A percentile compares a stretch with the other conserved stretches of the same genome.
phyloP scores from a whole-genome alignment of 2,888 invertebrate genomes.

The Pristionchus entomophagus region DNA sequence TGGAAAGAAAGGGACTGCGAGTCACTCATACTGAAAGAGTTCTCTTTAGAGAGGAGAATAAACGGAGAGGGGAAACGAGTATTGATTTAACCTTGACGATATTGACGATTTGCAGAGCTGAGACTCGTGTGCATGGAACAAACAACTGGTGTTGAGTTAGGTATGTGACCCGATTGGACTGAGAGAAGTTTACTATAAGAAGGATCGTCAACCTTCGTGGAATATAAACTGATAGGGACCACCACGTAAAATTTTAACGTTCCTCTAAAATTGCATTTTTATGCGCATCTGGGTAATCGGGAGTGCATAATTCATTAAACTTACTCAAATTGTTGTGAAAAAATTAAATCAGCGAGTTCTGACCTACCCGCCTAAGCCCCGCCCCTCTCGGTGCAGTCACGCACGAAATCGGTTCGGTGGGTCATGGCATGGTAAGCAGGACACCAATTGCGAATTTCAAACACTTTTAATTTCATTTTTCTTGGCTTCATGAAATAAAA shows the following conservation, averaged over 20 bases:
- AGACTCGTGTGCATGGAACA: slow-evolving; percentile 30
- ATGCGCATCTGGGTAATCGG: no score
- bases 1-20: neutral
- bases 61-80: neutral
- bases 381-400: no score
- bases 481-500: no score
- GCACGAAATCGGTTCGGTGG: no score
- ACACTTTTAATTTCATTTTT: no score
- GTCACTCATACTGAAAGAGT: slow-evolving; percentile 41
- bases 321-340: no score
- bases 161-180: slow-evolving; percentile 24
- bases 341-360: no score
- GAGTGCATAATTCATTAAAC: no score
- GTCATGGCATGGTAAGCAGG: no score
- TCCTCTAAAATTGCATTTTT: no score
- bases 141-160: slow-evolving; percentile 38
- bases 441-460: no score
- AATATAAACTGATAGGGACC: neutral
- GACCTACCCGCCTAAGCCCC: no score
- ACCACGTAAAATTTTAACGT: neutral
- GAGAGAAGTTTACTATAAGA: neutral
- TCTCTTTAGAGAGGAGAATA: neutral
- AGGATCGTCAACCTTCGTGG: slow-evolving; percentile 25
- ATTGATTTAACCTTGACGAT: slow-evolving; percentile 16
- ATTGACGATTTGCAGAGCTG: slow-evolving; percentile 20